These are phyloP conservation scores for Parauchenoglanis punctatus DNA, from an alignment of 2,797 vertebrate species.

Conservation along the genomic window DNA sequence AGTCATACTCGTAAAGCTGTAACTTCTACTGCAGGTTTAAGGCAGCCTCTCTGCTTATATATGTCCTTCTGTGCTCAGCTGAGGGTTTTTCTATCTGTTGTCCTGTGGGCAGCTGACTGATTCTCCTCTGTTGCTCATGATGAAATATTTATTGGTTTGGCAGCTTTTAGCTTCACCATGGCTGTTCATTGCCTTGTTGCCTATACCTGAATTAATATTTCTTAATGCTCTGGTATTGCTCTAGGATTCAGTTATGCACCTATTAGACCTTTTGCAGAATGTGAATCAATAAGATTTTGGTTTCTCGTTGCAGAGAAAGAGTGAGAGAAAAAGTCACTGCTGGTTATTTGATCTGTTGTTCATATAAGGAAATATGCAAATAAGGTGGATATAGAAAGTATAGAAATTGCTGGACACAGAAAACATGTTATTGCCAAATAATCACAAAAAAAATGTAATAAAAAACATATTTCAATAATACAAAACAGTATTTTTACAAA, in stretches of 20 bases:
- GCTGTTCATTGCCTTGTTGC: slow-evolving; percentile 50
- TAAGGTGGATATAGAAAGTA: neutral
- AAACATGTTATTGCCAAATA: neutral
- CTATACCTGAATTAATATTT: slow-evolving; percentile 20
- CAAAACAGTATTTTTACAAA: neutral
- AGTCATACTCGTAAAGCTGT: slow-evolving; percentile 14
- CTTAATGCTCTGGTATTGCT: neutral
- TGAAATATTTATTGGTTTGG: slow-evolving; percentile 75
- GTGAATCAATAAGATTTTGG: neutral
- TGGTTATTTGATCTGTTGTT: neutral
- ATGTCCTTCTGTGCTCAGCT: neutral
- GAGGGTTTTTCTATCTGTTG: neutral
- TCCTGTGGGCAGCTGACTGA: slow-evolving; percentile 65
- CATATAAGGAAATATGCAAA: neutral
- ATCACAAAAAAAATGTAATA: neutral
- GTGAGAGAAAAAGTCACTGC: neutral
- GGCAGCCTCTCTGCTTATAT: neutral
- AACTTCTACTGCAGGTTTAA: slow-evolving; percentile 7
- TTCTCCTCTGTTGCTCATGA: slow-evolving; percentile 62
- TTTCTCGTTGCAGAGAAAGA: neutral
- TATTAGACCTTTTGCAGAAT: neutral
- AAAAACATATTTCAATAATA: neutral
- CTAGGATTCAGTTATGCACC: too few species aligned
- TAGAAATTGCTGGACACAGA: neutral
- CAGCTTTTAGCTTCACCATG: slow-evolving; percentile 58